phyloP scores from a whole-genome alignment of 2,113 vertebrate genomes.

The Anolis sagrei region DNA sequence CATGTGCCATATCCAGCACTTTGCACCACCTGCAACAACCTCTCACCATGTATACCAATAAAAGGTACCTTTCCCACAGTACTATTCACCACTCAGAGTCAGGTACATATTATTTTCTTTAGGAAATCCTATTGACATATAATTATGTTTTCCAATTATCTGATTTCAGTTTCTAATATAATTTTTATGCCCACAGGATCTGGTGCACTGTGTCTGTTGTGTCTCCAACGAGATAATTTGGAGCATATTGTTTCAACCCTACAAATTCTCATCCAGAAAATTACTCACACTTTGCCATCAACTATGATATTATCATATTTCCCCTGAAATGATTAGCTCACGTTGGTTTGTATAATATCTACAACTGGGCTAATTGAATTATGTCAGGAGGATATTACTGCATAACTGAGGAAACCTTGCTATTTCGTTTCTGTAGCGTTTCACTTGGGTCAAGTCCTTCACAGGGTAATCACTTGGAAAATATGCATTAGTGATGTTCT shows the following conservation, averaged over 20 bases:
- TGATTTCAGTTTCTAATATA: constrained; percentile 40
- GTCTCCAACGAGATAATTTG: constrained; percentile 46
- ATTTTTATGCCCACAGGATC: constrained; percentile 62
- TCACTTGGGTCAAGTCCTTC: neutral
- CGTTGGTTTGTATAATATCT: constrained; percentile 43
- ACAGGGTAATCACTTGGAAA: neutral
- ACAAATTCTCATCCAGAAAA: constrained; percentile 65
- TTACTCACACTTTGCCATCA: constrained; percentile 54
- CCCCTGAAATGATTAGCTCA: constrained; percentile 31
- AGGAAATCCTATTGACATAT: constrained; percentile 62
- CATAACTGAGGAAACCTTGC: neutral
- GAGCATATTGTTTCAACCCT: constrained; percentile 53
- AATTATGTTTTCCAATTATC: constrained; percentile 76
- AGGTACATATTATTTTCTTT: constrained; percentile 57
- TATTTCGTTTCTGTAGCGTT: neutral
- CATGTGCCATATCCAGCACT: too few relatives aligned
- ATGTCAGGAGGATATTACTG: constrained; percentile 39
- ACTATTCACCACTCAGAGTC: constrained; percentile 40
- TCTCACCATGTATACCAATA: too few relatives aligned
- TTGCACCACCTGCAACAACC: too few relatives aligned
- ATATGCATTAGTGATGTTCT: accelerated
- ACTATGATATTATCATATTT: constrained; percentile 39
- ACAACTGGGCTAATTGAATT: constrained; percentile 62
- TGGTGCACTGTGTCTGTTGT: constrained; percentile 56
- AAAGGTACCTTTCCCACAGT: too few relatives aligned